Evolutionary conservation across 1,140 invertebrate species (phyloP).

Genomic region (Penaeus vannamei): DNA sequence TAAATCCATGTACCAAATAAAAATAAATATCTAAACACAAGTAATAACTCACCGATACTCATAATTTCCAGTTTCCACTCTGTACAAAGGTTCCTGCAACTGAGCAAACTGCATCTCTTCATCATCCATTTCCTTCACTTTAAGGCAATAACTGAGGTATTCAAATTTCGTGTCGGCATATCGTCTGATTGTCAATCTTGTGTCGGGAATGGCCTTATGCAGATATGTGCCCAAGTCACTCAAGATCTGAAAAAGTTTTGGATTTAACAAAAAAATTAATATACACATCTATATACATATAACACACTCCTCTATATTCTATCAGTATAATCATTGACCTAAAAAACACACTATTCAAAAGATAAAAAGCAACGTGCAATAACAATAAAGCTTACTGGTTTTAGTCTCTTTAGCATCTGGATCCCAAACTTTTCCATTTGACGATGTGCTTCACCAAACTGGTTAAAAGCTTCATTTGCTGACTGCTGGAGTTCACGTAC

Average conservation of each 20-base stretch:
- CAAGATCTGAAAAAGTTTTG: slow-evolving; percentile 80
- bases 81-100: slow-evolving; percentile 95
- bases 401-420: slow-evolving; percentile 90
- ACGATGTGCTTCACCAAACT: slow-evolving; percentile 95
- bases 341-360: no score
- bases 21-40: background rate
- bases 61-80: slow-evolving; percentile 99
- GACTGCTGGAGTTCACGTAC: slow-evolving; percentile 94
- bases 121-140: slow-evolving; percentile 96
- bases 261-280: background rate
- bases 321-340: no score
- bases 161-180: slow-evolving; percentile 99
- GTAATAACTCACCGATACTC: slow-evolving; percentile 85
- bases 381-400: slow-evolving; percentile 81
- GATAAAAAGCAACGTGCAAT: background rate
- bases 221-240: slow-evolving; percentile 96
- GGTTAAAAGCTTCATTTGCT: slow-evolving; percentile 94
- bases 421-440: slow-evolving; percentile 93
- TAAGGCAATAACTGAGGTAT: slow-evolving; percentile 97
- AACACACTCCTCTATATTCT: no score
- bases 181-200: slow-evolving; percentile 95
- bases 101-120: slow-evolving; percentile 95
- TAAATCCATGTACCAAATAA: background rate
- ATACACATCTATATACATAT: slow-evolving; percentile 27
- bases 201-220: slow-evolving; percentile 98